Conservation (phyloP, 2,113 vertebrate species). For the Calcarius ornatus region DNA sequence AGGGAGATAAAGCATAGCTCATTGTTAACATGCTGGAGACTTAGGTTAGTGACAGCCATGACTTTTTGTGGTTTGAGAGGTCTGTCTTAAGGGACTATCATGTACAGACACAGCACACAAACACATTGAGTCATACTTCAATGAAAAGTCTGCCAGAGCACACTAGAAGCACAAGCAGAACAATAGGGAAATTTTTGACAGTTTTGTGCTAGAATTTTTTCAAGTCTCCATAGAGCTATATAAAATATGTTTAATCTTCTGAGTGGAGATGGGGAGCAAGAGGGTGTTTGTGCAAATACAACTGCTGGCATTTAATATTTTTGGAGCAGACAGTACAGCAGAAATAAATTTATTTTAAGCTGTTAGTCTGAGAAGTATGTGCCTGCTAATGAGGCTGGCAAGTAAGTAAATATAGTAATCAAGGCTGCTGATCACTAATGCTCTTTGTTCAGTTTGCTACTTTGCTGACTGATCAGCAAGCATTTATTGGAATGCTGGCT, state of each 20-base stretch:
- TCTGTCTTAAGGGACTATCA: neutral
- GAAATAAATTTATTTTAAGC: neutral
- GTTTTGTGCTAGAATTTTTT: neutral
- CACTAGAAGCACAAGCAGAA: neutral
- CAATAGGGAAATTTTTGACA: neutral
- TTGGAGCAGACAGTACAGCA: neutral
- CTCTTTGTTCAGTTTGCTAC: neutral
- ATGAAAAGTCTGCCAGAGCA: neutral
- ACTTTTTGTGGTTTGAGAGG: neutral
- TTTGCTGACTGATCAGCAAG: neutral
- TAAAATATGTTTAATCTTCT: neutral
- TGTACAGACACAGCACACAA: neutral
- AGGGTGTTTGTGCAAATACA: neutral
- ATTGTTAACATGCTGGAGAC: neutral
- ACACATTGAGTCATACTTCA: neutral
- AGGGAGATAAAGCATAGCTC: neutral
- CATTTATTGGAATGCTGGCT: neutral
- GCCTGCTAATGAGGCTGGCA: neutral
- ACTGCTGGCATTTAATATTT: neutral
- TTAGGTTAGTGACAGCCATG: neutral
- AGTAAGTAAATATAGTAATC: neutral
- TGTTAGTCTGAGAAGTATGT: neutral
- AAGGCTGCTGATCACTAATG: neutral
- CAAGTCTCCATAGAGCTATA: neutral
- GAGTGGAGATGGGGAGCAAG: neutral